Evolutionary conservation across 35 echinoderm and acorn worm species (phyloP).

Genomic region (Chiridota heheva): DNA sequence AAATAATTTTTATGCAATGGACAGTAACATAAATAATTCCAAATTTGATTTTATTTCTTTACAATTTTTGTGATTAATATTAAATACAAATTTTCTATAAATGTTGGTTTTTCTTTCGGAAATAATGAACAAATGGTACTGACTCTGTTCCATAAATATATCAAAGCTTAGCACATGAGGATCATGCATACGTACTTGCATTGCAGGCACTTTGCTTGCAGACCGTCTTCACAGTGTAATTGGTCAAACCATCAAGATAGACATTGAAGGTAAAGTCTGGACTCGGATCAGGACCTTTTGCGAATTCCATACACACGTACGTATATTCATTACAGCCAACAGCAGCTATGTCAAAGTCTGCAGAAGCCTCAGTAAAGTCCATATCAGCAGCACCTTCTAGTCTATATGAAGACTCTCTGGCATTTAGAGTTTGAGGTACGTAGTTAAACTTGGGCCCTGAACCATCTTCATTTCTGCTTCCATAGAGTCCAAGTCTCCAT

Average conservation of each 20-base stretch:
- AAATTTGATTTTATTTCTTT: no score
- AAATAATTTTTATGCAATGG: no score
- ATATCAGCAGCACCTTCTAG: slow-evolving; percentile 29
- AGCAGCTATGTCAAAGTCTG: slow-evolving; percentile 85
- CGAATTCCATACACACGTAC: slow-evolving; percentile 89
- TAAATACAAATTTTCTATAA: no score
- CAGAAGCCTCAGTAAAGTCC: slow-evolving; percentile 30
- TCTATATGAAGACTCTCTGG: slow-evolving; percentile 24
- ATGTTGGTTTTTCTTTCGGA: no score
- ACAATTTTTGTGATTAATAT: no score
- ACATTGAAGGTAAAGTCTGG: slow-evolving; percentile 76
- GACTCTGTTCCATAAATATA: no score
- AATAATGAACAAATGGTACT: no score
- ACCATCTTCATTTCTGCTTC: slow-evolving; percentile 65
- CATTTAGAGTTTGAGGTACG: slow-evolving; percentile 63
- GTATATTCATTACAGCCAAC: slow-evolving; percentile 81
- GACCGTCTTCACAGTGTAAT: slow-evolving; percentile 37
- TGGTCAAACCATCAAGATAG: slow-evolving; percentile 11
- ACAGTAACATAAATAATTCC: no score
- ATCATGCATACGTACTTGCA: slow-evolving; percentile 66
- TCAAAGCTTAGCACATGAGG: no score
- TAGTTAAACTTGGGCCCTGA: slow-evolving; percentile 78
- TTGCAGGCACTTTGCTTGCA: slow-evolving; percentile 53
- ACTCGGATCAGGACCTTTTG: slow-evolving; percentile 55
- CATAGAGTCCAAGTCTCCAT: slow-evolving; percentile 81